Base-by-base conservation (phyloP, 2,888 invertebrate genomes). In the Rotaria sp. region DNA sequence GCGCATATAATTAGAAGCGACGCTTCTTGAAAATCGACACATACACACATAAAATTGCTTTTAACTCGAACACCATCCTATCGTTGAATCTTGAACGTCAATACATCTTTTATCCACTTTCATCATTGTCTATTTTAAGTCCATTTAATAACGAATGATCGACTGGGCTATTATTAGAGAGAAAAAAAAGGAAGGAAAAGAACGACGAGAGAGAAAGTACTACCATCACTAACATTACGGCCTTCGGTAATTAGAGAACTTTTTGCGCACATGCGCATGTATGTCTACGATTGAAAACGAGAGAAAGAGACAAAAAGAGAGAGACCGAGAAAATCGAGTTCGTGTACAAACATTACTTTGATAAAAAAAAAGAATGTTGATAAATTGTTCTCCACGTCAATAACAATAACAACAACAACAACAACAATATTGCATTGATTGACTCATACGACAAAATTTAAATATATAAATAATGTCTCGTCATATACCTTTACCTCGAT, bases 1-100 rank as follows among this genome's bases (percentile, higher is more conserved):
- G 67, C 35, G 67, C 67, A 30, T 67, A 67, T 67, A n/a, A 67
- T 67, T 67, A 67, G 30, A 67, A 35, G 67, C 67, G 67, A 67
- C 67, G 35, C 38, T 21, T 67, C 67, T 35, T 35, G 18, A 67
- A 67, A 30, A 30, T 38, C 30, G 21, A 67, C 67, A 35, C 67
- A 35, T 35, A 67, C 57, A 59, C 21, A 67, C 21, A 67, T 5
- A 67, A 35, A 35, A 67, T 67, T 67, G 21, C 67, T 67, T 67
- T 67, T 67, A 35, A 35, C 67, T 30, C 67, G 67, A 67, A 67
- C n/a, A n/a, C n/a, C 67, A 67, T 67, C 35, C 18, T 15, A n/a
- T 67, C 35, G 35, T 67, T 38, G 67, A 21, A 67, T 67, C 35
- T 35, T 35, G 38, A 67, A 67, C 26, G 21, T 21, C 38, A 67